Conservation (phyloP, 2,113 vertebrate species). For the Cyanistes caeruleus region DNA sequence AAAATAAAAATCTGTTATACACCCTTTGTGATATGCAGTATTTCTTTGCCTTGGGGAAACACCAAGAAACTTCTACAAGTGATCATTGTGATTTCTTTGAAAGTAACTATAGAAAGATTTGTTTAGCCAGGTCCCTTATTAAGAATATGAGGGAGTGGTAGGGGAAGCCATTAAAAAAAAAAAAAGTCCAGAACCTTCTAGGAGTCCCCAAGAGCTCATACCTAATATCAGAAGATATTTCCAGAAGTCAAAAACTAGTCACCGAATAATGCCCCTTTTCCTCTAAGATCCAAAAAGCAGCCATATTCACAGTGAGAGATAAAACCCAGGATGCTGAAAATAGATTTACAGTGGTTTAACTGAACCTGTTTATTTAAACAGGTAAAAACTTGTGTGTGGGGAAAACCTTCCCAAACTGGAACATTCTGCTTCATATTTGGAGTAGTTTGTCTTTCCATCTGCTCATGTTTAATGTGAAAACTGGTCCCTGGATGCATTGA, state of each 20-base stretch:
- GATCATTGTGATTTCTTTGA: constrained; percentile 47
- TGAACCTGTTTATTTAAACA: not conserved
- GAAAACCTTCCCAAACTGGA: not conserved
- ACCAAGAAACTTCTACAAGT: not conserved
- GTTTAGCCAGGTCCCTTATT: constrained; percentile 14
- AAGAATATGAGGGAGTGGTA: not conserved
- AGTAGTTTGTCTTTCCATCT: not conserved
- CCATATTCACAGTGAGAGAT: not conserved
- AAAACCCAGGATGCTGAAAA: not conserved
- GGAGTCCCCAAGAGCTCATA: not conserved
- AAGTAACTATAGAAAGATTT: constrained; percentile 34
- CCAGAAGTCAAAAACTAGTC: not conserved
- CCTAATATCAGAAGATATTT: constrained; percentile 33
- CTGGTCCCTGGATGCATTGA: not conserved
- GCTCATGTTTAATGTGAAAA: not conserved
- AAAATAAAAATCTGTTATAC: constrained; percentile 30
- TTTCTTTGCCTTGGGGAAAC: constrained; percentile 37
- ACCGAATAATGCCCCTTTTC: not conserved
- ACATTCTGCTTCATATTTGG: not conserved
- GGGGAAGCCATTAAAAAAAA: not conserved
- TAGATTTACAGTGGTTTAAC: not conserved
- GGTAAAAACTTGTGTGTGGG: not conserved
- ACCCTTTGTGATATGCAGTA: not conserved
- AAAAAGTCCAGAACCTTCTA: not conserved
- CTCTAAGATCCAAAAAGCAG: not conserved